Percentiles rank a stretch among this genome's conserved stretches.
These are phyloP conservation scores for Peromyscus leucopus DNA, from an alignment of 2,113 vertebrate genomes.

Conservation along the genomic window DNA sequence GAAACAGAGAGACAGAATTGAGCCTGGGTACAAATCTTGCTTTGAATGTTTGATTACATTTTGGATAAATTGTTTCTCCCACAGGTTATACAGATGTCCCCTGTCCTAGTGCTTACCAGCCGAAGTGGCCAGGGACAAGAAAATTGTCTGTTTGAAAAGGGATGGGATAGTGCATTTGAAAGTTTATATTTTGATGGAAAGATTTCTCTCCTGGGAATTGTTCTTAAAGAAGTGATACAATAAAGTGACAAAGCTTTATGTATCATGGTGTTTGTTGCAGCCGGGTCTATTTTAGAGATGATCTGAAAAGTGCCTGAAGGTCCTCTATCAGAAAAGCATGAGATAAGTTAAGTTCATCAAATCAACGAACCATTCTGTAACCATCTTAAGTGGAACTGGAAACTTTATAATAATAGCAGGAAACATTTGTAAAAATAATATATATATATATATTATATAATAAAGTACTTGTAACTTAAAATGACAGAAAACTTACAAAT, in stretches of 20 bases:
- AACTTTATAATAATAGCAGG: not conserved
- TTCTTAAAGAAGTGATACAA: conserved; percentile 52
- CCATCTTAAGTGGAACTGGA: conserved; percentile 48
- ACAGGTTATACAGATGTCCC: not conserved
- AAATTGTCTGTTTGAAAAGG: not conserved
- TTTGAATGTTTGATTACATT: conserved; percentile 21
- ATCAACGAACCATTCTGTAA: conserved; percentile 37
- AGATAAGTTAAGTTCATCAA: conserved; percentile 53
- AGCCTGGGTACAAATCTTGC: not conserved
- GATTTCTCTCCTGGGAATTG: conserved; percentile 49
- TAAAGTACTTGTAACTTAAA: not conserved
- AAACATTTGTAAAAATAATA: conserved; percentile 33
- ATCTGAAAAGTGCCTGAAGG: conserved; percentile 55
- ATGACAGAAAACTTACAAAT: conserved; percentile 54
- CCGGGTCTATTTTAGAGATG: conserved; percentile 38
- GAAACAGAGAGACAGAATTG: not conserved
- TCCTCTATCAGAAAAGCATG: conserved; percentile 25
- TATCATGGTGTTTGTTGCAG: not conserved
- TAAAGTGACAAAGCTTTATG: conserved; percentile 38
- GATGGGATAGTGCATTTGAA: conserved; percentile 47
- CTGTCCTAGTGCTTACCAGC: not conserved
- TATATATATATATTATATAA: not conserved
- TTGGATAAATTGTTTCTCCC: conserved; percentile 12
- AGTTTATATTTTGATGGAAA: conserved; percentile 38
- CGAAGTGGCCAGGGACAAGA: not conserved